Evolutionary conservation across 2,797 vertebrate genomes (phyloP).

Genomic region (Mallotus villosus): DNA sequence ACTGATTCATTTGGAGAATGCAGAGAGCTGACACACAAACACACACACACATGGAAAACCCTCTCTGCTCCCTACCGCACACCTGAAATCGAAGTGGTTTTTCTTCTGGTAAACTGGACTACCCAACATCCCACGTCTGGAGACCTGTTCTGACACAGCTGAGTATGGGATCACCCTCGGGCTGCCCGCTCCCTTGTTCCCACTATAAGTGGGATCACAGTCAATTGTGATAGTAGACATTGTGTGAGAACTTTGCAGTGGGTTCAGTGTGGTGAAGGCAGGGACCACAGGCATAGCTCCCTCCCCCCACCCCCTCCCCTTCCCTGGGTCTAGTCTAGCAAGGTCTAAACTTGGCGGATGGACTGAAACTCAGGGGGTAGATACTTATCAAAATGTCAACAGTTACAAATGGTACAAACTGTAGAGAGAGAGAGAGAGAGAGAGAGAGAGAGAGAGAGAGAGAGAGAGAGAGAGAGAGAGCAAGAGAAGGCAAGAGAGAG

Average conservation of each 20-base stretch:
- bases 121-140: slow-evolving; percentile 40
- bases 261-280: slow-evolving; percentile 28
- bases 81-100: not conserved
- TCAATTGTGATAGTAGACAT: slow-evolving; percentile 66
- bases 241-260: slow-evolving; percentile 46
- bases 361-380: slow-evolving; percentile 30
- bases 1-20: slow-evolving; percentile 71
- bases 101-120: slow-evolving; percentile 18
- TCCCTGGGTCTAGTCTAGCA: slow-evolving; percentile 1
- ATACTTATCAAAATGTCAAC: slow-evolving; percentile 26
- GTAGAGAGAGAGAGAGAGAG: not conserved
- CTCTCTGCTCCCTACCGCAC: too few relatives aligned
- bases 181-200: slow-evolving; percentile 21
- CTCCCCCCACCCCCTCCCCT: slow-evolving; percentile 22
- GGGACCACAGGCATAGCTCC: slow-evolving; percentile 63
- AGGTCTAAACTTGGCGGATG: slow-evolving; percentile 21
- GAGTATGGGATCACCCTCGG: slow-evolving; percentile 45
- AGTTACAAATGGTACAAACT: not conserved
- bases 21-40: slow-evolving; percentile 56
- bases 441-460: not conserved
- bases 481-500: not conserved
- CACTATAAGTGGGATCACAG: too few relatives aligned
- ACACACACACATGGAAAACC: not conserved
- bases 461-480: not conserved
- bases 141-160: slow-evolving; percentile 48